phyloP scores from a whole-genome alignment of 1,140 invertebrate genomes.

The Papilio polytes region DNA sequence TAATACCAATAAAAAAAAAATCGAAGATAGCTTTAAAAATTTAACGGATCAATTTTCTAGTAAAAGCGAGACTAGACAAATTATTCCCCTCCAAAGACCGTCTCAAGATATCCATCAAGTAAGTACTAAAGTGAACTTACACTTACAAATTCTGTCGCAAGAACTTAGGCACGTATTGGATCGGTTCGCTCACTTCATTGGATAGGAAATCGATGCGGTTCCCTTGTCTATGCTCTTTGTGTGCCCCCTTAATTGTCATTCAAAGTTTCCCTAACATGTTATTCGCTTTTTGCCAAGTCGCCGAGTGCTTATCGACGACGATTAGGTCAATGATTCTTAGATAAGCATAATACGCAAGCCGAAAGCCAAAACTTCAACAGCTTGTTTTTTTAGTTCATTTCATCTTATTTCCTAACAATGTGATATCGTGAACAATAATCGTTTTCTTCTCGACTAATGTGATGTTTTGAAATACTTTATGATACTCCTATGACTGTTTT shows the following conservation, averaged over 20 bases:
- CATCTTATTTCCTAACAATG: neutral
- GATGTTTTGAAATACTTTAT: no score
- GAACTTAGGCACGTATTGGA: slow-evolving; percentile 36
- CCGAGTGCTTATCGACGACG: neutral
- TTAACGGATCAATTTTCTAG: neutral
- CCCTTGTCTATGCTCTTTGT: slow-evolving; percentile 24
- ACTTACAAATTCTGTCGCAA: slow-evolving; percentile 22
- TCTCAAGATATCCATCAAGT: neutral
- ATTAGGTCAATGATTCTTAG: slow-evolving; percentile 13
- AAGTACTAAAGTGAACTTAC: slow-evolving; percentile 28
- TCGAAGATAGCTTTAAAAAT: neutral
- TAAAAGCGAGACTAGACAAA: neutral
- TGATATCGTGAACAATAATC: neutral
- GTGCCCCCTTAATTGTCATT: slow-evolving; percentile 22
- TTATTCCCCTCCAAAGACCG: neutral
- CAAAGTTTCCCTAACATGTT: slow-evolving; percentile 26
- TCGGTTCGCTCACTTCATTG: slow-evolving; percentile 16
- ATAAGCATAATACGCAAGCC: neutral
- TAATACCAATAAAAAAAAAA: no score
- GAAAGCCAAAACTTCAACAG: neutral
- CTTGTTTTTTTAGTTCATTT: neutral
- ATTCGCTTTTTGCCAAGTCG: slow-evolving; percentile 18
- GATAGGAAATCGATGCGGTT: slow-evolving; percentile 25
- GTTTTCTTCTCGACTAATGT: neutral
- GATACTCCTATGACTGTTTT: no score